Base-by-base conservation (phyloP, 2,888 invertebrate genomes). In the Timema podura region DNA sequence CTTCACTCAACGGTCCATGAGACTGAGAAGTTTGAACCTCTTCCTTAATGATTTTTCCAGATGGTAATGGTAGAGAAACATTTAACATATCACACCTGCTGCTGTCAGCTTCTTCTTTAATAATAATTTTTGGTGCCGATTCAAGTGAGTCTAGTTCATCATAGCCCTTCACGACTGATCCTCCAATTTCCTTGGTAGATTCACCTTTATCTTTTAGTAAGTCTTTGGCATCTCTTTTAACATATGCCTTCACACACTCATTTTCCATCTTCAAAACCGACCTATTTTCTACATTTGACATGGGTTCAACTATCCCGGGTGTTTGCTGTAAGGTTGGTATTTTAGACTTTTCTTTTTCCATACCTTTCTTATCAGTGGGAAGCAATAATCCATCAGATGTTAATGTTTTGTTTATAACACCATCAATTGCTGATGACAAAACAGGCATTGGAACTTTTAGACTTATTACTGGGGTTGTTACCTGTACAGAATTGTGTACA, bases 191-290 rank as follows among this genome's bases (percentile, higher is more conserved):
- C 30, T 15, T 61, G 30, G 30, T 45, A 44, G 44, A 9, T 44
- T 61, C 61, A 61, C 45, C 45, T 44, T 45, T 61, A 9, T 61
- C 61, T 61, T 9, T 11, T n/a, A 44, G 16, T 30, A 45, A 44
- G 30, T 61, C 61, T 44, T 13, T 16, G 45, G 44, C 61, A 61
- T 61, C 61, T 61, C 61, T 61, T 61, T 61, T 61, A 61, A 61
- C 45, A 13, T 44, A 8, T 11, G 45, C 61, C 45, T 45, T 61
- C 10, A 30, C 61, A 61, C 61, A 61, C 9, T 61, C 61, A 61
- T 61, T 45, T 8, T n/a, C 45, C 30, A 44, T 44, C n/a, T 61
- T 61, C 61, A 61, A 61, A 16, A 61, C 61, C 9, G 61, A 61
- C 16, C 45, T 9, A 61, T 61, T 30, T 13, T 61, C 61, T 44